Evolutionary conservation across 2,888 invertebrate genomes (phyloP), one percentile per base, ranked within the genome.

Genomic region (Microchrysa polita): DNA sequence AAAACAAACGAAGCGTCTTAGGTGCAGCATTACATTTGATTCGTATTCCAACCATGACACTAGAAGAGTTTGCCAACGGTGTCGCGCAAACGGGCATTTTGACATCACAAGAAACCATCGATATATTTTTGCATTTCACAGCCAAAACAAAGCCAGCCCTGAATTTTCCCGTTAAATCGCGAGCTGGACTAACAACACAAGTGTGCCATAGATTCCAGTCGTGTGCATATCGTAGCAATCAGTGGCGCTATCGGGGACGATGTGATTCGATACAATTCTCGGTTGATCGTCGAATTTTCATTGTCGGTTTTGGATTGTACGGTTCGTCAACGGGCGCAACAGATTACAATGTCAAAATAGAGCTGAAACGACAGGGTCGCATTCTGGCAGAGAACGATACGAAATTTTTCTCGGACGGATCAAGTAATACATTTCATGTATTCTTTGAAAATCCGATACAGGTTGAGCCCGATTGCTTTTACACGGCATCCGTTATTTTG

Each of bases 181-280:
- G 98, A 78, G 89, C 93, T 76, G 97, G 97, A 78, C 87, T 97
- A 16, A 95, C 94, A 86, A 93, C 96, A 77, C 95, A 95, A 91
- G 93, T 96, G 71, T 97, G 97, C 81, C 97, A 96, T 86, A 89
- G 97, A 82, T 98, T 98, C 83, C 96, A 96, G 84, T 97, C 97
- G 10, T 96, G 96, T 81, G 97, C 97, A 4, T 97, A 97, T 85
- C 90, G 97, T 79, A 95, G 95, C 80, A 98, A 97, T 82, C 97
- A 98, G 83, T 98, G 98, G 97, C 90, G 97, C 73, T 98, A 98
- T 83, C 89, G 98, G 79, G 97, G 97, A 0, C 90, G 97, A 72
- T 97, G 97, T 83, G 98, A 98, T 83, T 96, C 96, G 74, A 97
- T 98, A 83, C 97, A 97, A 82, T 98, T 98, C 86, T 95, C 94